Base-by-base conservation (phyloP, 2,113 vertebrate species). In the Anguilla japonica region DNA sequence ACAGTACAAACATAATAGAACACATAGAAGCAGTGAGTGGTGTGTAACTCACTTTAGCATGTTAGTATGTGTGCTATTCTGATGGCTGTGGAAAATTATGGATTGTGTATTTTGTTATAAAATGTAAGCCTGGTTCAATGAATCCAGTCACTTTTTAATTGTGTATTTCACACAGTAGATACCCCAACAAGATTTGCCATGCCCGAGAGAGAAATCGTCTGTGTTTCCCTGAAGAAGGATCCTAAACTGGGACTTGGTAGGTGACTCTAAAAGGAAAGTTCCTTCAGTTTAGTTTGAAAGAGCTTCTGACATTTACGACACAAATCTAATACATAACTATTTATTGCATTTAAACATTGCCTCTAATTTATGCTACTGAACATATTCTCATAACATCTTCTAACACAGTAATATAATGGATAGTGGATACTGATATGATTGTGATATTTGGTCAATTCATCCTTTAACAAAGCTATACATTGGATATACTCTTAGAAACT, bases 221-320 rank as follows among this genome's bases (percentile, higher is more conserved):
- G 94, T 80, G 97, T 97, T 79, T 94, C 88, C 2, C 89, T 99
- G 90, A 97, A 91, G 90, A 96, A 97, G 63, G 97, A 99, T 84
- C 89, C 95, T 16, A 96, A 95, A 89, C 91, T 96, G 81, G 97
- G 98, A 84, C 97, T 97, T 91, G 97, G 98, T 99, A 92, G 96
- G 97, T 92, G 88, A 86, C 67, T 75, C 79, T 26, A 39, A 63
- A 75, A 29, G 26, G n/a, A 75, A 34, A 75, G n/a, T 26, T 75
- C n/a, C 11, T 75, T 75, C 9, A 75, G 6, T 26, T 75, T 34
- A 34, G n/a, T 75, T 29, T 75, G 2, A 34, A 75, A 29, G 60
- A 67, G 18, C 20, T 67, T 67, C 60, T 67, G 22, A 67, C 7
- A 67, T 67, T 2, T 26, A 67, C 20, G 3, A 71, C 20, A 20